Conservation (phyloP, 2,888 invertebrate species). For the Lasioglossum villosulum region DNA sequence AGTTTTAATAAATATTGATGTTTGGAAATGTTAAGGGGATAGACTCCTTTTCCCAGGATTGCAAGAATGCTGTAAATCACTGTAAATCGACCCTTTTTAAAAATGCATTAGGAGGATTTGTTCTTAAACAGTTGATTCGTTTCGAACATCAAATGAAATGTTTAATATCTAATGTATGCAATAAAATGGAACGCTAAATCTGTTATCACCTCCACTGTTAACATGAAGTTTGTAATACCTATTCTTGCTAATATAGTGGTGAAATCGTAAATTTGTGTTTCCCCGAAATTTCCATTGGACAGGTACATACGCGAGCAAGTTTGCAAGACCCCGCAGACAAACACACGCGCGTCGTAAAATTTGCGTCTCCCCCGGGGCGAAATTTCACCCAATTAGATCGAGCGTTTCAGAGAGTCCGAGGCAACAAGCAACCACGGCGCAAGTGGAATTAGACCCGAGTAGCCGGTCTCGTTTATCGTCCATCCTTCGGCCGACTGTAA, state of each 20-base stretch:
- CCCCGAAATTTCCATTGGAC: neutral
- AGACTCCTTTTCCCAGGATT: no score
- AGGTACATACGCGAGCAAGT: neutral
- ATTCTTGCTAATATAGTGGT: neutral
- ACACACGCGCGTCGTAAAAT: conserved; percentile 9
- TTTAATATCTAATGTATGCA: no score
- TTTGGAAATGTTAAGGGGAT: no score
- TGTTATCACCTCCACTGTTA: neutral
- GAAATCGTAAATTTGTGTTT: neutral
- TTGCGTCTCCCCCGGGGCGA: conserved; percentile 22
- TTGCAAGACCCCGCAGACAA: neutral
- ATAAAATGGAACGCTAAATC: neutral
- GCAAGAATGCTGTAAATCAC: no score
- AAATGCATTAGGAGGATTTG: neutral
- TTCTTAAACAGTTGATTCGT: neutral
- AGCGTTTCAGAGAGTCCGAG: conserved; percentile 28
- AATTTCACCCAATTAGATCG: conserved; percentile 43
- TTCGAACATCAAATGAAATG: no score
- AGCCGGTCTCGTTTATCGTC: conserved; percentile 40
- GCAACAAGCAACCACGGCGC: conserved; percentile 19
- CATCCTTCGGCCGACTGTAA: conserved; percentile 21
- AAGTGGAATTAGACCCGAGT: conserved; percentile 49
- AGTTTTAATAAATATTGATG: no score
- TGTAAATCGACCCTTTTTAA: neutral
- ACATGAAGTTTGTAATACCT: neutral